A percentile compares a stretch with the other conserved stretches of the same genome.
Evolutionary conservation across 2,113 vertebrate species (phyloP).

Genomic region (Ellobius talpinus): DNA sequence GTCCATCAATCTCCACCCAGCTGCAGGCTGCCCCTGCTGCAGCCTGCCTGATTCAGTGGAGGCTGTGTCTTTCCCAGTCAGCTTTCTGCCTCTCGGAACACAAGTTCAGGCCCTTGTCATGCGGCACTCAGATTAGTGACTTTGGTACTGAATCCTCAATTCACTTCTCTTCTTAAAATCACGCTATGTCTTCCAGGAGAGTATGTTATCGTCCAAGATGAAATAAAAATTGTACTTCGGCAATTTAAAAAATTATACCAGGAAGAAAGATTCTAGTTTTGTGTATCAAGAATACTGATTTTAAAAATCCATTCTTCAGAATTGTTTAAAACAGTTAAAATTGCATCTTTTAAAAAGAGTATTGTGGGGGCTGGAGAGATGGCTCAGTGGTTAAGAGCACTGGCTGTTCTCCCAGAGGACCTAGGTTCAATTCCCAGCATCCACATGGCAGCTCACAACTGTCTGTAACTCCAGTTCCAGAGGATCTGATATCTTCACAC

Average conservation of each 20-base stretch:
- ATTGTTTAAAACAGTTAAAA: conserved; percentile 59
- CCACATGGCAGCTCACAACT: neutral
- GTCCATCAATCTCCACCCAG: fast-evolving
- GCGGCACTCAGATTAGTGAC: neutral
- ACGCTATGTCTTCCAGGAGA: conserved; percentile 9
- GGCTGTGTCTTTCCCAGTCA: neutral
- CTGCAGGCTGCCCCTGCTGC: too few species aligned
- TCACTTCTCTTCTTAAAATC: conserved; percentile 25
- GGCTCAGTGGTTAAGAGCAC: neutral
- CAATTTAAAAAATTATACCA: conserved; percentile 42
- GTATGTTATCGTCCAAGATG: neutral
- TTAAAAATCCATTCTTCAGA: conserved; percentile 31
- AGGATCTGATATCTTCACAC: neutral
- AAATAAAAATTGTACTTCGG: conserved; percentile 36
- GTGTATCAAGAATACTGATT: neutral
- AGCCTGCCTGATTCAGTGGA: too few species aligned
- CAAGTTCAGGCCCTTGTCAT: neutral
- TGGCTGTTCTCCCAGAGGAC: neutral
- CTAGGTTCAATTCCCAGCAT: neutral
- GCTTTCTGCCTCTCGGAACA: neutral
- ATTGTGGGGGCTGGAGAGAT: too few species aligned
- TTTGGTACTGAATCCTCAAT: neutral
- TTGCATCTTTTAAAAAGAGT: neutral
- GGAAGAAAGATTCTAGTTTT: conserved; percentile 44
- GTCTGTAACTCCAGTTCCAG: neutral